Conservation (phyloP, 2,113 vertebrate species). For the Seriola rivoliana region DNA sequence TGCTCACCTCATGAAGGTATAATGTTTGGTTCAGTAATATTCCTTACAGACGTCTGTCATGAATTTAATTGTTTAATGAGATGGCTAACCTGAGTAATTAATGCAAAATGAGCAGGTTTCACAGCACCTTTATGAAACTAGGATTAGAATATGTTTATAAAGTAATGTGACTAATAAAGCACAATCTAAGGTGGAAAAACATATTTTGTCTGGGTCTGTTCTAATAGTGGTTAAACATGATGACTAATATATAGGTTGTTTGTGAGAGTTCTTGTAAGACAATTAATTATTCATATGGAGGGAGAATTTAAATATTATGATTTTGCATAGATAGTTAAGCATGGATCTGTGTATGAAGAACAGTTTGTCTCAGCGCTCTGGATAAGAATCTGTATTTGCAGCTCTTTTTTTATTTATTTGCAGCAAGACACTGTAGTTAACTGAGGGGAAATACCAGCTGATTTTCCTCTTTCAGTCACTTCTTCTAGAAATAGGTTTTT, state of each 20-base stretch:
- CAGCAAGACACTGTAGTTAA: too few species aligned
- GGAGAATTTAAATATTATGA: neutral
- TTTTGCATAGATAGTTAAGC: neutral
- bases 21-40: too few species aligned
- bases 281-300: conserved; percentile 14
- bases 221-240: neutral
- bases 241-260: neutral
- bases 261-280: neutral
- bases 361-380: neutral
- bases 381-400: neutral
- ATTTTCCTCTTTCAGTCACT: neutral
- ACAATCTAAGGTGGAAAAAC: too few species aligned
- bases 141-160: neutral
- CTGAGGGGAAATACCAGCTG: neutral
- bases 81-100: too few species aligned
- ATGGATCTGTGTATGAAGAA: neutral
- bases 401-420: neutral
- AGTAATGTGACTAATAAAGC: too few species aligned
- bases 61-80: too few species aligned
- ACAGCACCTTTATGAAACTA: neutral
- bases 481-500: neutral
- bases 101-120: too few species aligned
- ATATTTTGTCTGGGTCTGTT: neutral
- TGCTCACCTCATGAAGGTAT: too few species aligned
- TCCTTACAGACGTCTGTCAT: too few species aligned